Evolutionary conservation across 2,113 vertebrate species (phyloP).

Genomic region (Takifugu bimaculatus): DNA sequence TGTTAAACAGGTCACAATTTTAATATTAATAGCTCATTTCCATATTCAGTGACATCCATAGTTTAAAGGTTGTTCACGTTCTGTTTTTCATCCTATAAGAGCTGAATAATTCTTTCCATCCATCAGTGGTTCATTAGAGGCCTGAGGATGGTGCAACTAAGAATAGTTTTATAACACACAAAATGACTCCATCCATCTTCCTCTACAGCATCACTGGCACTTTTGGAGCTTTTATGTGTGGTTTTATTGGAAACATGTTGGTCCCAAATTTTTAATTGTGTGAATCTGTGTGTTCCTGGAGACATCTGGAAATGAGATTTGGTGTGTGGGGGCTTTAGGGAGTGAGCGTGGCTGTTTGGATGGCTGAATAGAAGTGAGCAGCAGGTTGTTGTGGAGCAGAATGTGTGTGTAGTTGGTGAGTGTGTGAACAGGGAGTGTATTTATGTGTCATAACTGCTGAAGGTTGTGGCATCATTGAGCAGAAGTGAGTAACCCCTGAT

Average conservation of each 20-base stretch:
- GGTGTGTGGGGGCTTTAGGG: background rate
- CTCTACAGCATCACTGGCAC: too few relatives aligned
- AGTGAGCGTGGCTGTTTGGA: background rate
- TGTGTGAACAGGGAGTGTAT: conserved; percentile 16
- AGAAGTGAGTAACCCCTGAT: conserved; percentile 10
- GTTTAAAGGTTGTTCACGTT: too few relatives aligned
- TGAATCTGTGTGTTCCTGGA: background rate
- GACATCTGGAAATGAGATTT: background rate
- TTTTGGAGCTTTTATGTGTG: too few relatives aligned
- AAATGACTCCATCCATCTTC: too few relatives aligned
- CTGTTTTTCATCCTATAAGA: too few relatives aligned
- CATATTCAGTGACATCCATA: background rate
- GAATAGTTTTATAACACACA: too few relatives aligned
- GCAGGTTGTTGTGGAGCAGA: background rate
- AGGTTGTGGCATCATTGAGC: conserved; percentile 30
- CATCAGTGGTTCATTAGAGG: too few relatives aligned
- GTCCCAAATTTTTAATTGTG: background rate
- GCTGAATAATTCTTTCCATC: too few relatives aligned
- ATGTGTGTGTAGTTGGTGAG: conserved; percentile 3
- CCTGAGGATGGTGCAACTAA: too few relatives aligned
- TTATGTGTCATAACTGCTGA: conserved; percentile 36
- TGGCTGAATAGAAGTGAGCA: background rate
- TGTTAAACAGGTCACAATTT: too few relatives aligned
- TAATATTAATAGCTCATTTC: background rate
- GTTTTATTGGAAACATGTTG: too few relatives aligned